Evolutionary conservation across 2,888 invertebrate genomes (phyloP).

Genomic region (Trachelus iudaicus): DNA sequence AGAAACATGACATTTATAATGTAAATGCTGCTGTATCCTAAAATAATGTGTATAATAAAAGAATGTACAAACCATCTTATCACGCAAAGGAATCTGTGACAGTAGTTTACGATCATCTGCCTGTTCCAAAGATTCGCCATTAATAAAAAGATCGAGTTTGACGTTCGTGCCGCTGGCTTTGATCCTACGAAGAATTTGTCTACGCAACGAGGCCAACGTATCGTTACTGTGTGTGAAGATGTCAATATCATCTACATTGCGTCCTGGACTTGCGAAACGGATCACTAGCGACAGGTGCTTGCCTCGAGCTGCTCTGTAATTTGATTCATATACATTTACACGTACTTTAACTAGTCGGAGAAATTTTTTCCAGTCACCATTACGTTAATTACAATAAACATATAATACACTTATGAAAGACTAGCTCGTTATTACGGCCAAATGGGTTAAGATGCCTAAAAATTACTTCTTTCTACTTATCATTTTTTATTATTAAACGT

Average conservation of each 20-base stretch:
- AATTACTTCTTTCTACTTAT: too few relatives aligned
- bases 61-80: constrained; percentile 81
- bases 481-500: too few relatives aligned
- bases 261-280: constrained; percentile 87
- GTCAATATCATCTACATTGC: constrained; percentile 92
- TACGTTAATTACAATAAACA: too few relatives aligned
- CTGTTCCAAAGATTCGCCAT: constrained; percentile 88
- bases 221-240: constrained; percentile 94
- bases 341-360: background rate
- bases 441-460: too few relatives aligned
- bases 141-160: constrained; percentile 90
- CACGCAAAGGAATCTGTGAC: constrained; percentile 85
- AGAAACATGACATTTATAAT: background rate
- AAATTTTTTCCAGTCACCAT: background rate
- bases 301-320: constrained; percentile 85
- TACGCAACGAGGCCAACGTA: constrained; percentile 86
- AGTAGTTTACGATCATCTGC: constrained; percentile 89
- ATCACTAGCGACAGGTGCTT: constrained; percentile 89
- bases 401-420: background rate
- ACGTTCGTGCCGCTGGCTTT: constrained; percentile 76
- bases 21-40: too few relatives aligned
- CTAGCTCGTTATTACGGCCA: too few relatives aligned
- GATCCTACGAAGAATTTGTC: constrained; percentile 78
- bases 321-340: constrained; percentile 14
- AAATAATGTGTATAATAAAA: too few relatives aligned